Evolutionary conservation across 1,140 invertebrate genomes (phyloP).

Genomic region (Ostrea denselamellosa): DNA sequence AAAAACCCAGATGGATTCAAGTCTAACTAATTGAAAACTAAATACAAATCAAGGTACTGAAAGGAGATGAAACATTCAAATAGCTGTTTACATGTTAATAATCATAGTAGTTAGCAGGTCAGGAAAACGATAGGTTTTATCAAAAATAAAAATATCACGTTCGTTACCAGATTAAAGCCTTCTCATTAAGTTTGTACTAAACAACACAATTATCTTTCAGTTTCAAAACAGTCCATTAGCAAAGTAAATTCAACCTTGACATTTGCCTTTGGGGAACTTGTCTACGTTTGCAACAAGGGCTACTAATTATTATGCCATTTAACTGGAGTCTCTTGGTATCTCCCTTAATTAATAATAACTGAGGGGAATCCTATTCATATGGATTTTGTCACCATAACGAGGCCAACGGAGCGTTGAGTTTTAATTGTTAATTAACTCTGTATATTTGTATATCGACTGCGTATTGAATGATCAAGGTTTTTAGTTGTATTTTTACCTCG

Average conservation of each 20-base stretch:
- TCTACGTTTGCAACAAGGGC: background rate
- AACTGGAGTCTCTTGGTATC: background rate
- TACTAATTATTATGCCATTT: background rate
- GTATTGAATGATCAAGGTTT: slow-evolving; percentile 10
- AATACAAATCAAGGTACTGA: no score
- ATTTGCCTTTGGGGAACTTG: background rate
- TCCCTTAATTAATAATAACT: background rate
- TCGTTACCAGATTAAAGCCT: no score
- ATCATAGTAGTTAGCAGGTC: no score
- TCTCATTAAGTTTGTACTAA: no score
- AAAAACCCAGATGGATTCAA: no score
- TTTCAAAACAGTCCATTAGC: background rate
- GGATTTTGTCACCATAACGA: background rate
- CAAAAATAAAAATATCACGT: no score
- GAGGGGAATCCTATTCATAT: background rate
- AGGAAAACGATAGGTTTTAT: no score
- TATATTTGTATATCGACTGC: background rate
- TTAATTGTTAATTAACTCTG: background rate
- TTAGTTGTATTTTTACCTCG: slow-evolving; percentile 11
- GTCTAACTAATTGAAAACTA: no score
- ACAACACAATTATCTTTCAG: no score
- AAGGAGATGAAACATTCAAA: no score
- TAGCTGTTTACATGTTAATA: no score
- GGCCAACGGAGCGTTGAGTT: background rate
- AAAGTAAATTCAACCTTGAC: slow-evolving; percentile 9